These are phyloP conservation scores for Astyanax mexicanus DNA, from an alignment of 2,797 vertebrate genomes.

Conservation along the genomic window DNA sequence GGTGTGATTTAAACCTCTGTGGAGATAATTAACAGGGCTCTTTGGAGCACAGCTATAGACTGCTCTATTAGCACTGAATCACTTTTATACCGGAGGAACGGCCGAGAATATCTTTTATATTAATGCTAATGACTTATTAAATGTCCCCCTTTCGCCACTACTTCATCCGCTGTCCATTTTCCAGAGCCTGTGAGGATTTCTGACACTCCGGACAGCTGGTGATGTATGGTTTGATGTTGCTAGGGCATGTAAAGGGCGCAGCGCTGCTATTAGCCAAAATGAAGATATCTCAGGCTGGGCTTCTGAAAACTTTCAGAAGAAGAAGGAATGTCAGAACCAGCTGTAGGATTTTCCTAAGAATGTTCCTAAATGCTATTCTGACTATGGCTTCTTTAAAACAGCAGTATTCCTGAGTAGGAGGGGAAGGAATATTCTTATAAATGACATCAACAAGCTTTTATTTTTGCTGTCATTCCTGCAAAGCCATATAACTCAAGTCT, in stretches of 20 bases:
- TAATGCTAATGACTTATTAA: slow-evolving; percentile 33
- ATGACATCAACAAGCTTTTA: too few species aligned
- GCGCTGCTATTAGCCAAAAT: not conserved
- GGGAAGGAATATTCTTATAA: too few species aligned
- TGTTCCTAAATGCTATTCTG: too few species aligned
- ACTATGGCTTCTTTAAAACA: too few species aligned
- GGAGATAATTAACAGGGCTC: slow-evolving; percentile 11
- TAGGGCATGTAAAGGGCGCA: not conserved
- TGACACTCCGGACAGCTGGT: not conserved
- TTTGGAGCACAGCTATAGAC: slow-evolving; percentile 12
- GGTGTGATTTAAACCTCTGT: not conserved
- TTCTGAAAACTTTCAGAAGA: not conserved
- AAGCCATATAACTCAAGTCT: too few species aligned
- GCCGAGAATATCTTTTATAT: not conserved
- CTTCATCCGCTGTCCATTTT: not conserved
- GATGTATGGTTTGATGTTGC: not conserved
- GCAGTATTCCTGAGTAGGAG: too few species aligned
- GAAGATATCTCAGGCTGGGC: not conserved
- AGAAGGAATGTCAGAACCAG: too few species aligned
- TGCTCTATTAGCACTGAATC: slow-evolving; percentile 12
- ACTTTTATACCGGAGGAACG: not conserved
- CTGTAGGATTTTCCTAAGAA: too few species aligned
- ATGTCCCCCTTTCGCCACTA: not conserved
- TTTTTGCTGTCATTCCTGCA: too few species aligned
- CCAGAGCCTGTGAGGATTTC: not conserved